Evolutionary conservation across 2,888 invertebrate species (phyloP).

Genomic region (Drosophila falleni): DNA sequence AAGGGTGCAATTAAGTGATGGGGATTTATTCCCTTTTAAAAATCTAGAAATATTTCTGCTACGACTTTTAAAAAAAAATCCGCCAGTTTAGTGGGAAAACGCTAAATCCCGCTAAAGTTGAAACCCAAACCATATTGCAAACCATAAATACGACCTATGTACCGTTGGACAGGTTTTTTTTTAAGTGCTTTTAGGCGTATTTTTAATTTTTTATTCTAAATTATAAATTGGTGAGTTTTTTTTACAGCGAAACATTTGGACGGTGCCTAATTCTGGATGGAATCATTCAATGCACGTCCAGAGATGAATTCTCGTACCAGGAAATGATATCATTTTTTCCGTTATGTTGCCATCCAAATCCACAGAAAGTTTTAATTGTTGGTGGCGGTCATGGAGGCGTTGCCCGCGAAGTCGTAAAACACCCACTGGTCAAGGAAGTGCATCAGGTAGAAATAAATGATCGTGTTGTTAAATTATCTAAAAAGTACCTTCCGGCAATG

Average conservation of each 20-base stretch:
- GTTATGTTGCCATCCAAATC: slow-evolving; percentile 95
- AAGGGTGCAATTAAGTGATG: too few species aligned
- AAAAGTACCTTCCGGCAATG: slow-evolving; percentile 96
- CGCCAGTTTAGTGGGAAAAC: too few species aligned
- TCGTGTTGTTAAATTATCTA: slow-evolving; percentile 95
- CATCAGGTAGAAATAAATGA: slow-evolving; percentile 98
- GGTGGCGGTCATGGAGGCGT: slow-evolving; percentile 99
- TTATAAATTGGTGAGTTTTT: not conserved
- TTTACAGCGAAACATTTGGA: slow-evolving; percentile 88
- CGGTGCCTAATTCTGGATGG: slow-evolving; percentile 96
- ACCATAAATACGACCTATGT: too few species aligned
- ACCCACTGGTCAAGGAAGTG: slow-evolving; percentile 94
- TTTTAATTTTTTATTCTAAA: too few species aligned
- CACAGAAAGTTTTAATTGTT: slow-evolving; percentile 96
- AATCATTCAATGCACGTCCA: slow-evolving; percentile 97
- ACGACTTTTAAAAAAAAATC: too few species aligned
- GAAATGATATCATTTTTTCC: slow-evolving; percentile 99
- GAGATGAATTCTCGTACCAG: slow-evolving; percentile 98
- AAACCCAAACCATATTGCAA: too few species aligned
- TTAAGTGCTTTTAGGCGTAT: too few species aligned
- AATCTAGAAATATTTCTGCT: too few species aligned
- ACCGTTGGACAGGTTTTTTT: too few species aligned
- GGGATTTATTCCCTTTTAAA: too few species aligned
- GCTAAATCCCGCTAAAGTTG: too few species aligned
- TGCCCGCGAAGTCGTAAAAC: slow-evolving; percentile 97